Conservation (phyloP, 2,888 invertebrate genomes). For the Polydrusus pterygomalis region DNA sequence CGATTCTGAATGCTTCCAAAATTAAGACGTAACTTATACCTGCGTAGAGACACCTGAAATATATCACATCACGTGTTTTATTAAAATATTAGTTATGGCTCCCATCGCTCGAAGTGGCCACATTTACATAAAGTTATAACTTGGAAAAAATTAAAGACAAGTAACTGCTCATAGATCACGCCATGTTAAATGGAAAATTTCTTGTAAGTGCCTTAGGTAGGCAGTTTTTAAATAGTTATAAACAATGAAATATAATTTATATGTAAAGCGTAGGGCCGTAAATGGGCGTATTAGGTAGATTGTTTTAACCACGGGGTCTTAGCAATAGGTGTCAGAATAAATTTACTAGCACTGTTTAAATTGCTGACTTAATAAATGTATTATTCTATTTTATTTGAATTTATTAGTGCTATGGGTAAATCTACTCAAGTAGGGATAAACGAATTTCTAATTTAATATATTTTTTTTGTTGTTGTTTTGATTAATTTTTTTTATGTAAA, state of each 20-base stretch:
- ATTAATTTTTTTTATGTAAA: no score
- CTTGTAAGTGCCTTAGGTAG: constrained; percentile 48
- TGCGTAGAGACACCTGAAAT: constrained; percentile 60
- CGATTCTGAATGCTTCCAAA: constrained; percentile 56
- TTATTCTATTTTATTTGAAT: constrained; percentile 36
- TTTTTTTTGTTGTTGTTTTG: no score
- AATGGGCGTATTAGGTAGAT: constrained; percentile 54
- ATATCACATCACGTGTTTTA: constrained; percentile 29
- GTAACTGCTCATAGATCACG: constrained; percentile 44
- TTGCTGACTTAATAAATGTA: constrained; percentile 52
- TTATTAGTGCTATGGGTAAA: no score
- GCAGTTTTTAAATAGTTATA: constrained; percentile 43
- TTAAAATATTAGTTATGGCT: constrained; percentile 39
- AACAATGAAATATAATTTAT: constrained; percentile 55
- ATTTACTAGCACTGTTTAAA: constrained; percentile 46
- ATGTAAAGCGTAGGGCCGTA: constrained; percentile 52
- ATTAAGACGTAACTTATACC: constrained; percentile 62
- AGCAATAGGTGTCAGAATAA: constrained; percentile 52
- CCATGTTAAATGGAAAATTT: constrained; percentile 47
- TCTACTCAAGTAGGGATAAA: no score
- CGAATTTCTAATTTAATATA: no score
- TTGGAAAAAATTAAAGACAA: constrained; percentile 41
- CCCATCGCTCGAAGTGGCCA: constrained; percentile 14
- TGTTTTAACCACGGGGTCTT: constrained; percentile 48
- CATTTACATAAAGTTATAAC: constrained; percentile 45